Base-by-base conservation (phyloP, 2,113 vertebrate species). In the Choloepus hoffmanni region DNA sequence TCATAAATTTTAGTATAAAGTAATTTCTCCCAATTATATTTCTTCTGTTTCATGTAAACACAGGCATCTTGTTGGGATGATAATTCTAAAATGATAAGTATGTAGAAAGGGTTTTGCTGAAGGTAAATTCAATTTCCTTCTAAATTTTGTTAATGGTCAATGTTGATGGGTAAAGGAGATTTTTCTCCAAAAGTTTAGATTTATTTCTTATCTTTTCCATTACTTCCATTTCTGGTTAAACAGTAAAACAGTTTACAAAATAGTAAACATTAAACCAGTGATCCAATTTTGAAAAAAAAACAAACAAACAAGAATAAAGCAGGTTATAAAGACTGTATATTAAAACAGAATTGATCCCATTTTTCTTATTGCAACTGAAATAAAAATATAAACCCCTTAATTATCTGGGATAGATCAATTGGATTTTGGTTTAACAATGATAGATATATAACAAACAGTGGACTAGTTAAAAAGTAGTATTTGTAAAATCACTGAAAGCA, bases 91-190 rank as follows among this genome's bases (percentile, higher is more conserved):
- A 78, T 60, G 45, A 87, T 92, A 79, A 70, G 2, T 55, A 55
- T 67, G 74, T 21, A 83, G 18, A 55, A 91, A 73, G 11, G 58
- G 11, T 72, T 81, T 85, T 87, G 16, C 23, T 86, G 14, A 73
- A 65, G 21, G 36, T 70, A 76, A 89, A 92, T 84, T 89, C n/a
- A 95, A 19, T 28, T 81, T 96, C 21, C 24, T 92, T 94, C 28
- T 36, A 13, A 92, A 28, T 62, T 72, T 50, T 93, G 72, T n/a
- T 83, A 21, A 92, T 78, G 45, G 45, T 26, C 53, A 84, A 7
- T 48, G 3, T n/a, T 73, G 36, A 33, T n/a, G 63, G 43, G 40
- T 65, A 18, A 95, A 82, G 95, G 70, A 76, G 12, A 68, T 84
- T 36, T 91, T 89, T 91, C 62, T 43, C 9, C 67, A 36, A 89